Evolutionary conservation across 37 sponge, comb jelly and placozoan species (phyloP), one percentile per base, ranked within the genome.

Genomic region (Aplysina aerophoba): DNA sequence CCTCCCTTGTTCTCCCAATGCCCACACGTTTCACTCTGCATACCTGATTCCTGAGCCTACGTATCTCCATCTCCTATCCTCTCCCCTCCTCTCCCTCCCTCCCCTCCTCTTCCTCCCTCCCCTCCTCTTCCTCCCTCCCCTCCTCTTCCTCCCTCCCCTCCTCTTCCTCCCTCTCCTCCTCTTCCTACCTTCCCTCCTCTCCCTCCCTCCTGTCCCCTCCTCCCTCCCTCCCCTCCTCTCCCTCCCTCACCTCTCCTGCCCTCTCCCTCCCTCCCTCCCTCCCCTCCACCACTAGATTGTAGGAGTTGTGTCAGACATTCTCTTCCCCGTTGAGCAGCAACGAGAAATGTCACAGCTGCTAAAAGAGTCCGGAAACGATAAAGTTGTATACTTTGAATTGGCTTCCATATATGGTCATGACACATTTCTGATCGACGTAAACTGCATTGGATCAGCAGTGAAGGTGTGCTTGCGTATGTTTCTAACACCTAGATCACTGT

Each of bases 291-390:
- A 22, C n/a, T 78, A 91, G 92, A 82, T 91, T 6, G 21, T 94
- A 8, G 94, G 94, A 28, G 92, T 91, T 6, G 83, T 68, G 22
- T 83, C 91, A 20, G 94, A 94, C 82, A 64, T 94, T 0, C 59
- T 94, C 21, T 91, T 94, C 31, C 94, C 94, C 33, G 85, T 94
- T 54, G 53, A 44, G 36, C 94, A 94, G 53, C 94, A 94, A 83
- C 28, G 87, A 67, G 84, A 94, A 62, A 83, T 89, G 73, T 86
- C 85, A 11, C 25, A 74, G 11, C 24, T 88, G 17, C 92, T 94
- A 5, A 54, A 84, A n/a, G 34, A 88, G 60, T n/a, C 66, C 85
- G 94, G 94, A 0, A 94, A 94, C 54, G 35, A 20, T 0, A 78
- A 78, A 30, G 87, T 85, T 14, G 80, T 85, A 0, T 94, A 86